Conservation (phyloP, 2,797 vertebrate genomes). For the Melanotaenia nigrans region DNA sequence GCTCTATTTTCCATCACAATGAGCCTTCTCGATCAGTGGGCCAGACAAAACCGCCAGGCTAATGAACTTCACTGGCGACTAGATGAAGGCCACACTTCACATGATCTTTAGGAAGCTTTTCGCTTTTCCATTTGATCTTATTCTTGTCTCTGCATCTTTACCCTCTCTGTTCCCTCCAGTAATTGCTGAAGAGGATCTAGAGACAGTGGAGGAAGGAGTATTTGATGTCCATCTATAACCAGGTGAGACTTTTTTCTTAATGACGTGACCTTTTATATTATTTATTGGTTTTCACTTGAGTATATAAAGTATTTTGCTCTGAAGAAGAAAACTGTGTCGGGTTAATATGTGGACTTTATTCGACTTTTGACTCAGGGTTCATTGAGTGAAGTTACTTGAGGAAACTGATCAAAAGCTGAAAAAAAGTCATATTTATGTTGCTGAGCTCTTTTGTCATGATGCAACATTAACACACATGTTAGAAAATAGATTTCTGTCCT, state of each 20-base stretch:
- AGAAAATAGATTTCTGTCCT: neutral
- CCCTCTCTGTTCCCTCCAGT: constrained; percentile 62
- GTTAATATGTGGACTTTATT: neutral
- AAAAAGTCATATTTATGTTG: neutral
- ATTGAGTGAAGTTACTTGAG: neutral
- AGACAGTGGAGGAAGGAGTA: constrained; percentile 80
- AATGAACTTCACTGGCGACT: constrained; percentile 16
- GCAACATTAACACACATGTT: neutral
- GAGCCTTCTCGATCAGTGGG: constrained; percentile 16
- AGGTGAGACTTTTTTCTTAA: constrained; percentile 62
- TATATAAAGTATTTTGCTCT: neutral
- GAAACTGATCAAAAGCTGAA: neutral
- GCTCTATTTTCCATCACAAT: constrained; percentile 10
- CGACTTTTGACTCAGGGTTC: neutral
- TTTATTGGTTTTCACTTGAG: neutral
- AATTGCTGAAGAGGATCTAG: constrained; percentile 82
- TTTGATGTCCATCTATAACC: constrained; percentile 85
- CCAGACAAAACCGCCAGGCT: neutral
- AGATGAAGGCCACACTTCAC: constrained; percentile 20
- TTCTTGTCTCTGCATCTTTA: neutral
- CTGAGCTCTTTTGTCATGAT: neutral
- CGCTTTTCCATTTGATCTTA: constrained; percentile 34
- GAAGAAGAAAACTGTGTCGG: neutral
- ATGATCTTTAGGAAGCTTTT: constrained; percentile 3
- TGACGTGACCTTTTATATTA: rapidly evolving